phyloP scores from a whole-genome alignment of 1,140 invertebrate species.

The Drosophila pandora region DNA sequence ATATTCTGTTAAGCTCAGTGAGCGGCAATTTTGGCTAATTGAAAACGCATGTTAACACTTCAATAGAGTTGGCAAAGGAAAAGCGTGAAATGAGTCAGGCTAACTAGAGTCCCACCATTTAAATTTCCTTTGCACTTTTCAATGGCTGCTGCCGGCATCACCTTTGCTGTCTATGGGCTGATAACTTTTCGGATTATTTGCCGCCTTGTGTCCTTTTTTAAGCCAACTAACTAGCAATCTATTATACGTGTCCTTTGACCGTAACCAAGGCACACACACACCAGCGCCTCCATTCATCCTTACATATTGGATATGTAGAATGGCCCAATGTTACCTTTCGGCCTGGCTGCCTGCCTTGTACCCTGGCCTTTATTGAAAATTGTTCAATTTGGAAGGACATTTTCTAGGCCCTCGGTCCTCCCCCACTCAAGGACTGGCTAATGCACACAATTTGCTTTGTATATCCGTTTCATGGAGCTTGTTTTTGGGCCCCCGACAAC shows the following conservation, averaged over 20 bases:
- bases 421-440: slow-evolving; percentile 23
- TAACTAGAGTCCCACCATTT: slow-evolving; percentile 21
- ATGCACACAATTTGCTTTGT: slow-evolving; percentile 71
- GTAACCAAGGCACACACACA: slow-evolving; percentile 51
- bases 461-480: slow-evolving; percentile 32
- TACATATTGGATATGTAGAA: slow-evolving; percentile 26
- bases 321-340: slow-evolving; percentile 69
- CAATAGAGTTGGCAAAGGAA: slow-evolving; percentile 15
- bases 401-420: slow-evolving; percentile 13
- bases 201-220: slow-evolving; percentile 43
- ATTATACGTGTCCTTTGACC: slow-evolving; percentile 76
- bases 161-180: slow-evolving; percentile 36
- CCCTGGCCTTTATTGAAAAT: slow-evolving; percentile 61
- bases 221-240: slow-evolving; percentile 60
- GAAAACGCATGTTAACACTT: slow-evolving; percentile 68
- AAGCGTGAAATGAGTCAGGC: neutral
- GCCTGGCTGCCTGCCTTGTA: slow-evolving; percentile 51
- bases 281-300: neutral
- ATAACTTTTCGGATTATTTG: slow-evolving; percentile 55
- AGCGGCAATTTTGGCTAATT: slow-evolving; percentile 51
- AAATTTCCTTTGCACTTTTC: slow-evolving; percentile 5
- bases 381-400: slow-evolving; percentile 45
- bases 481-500: slow-evolving; percentile 31
- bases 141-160: slow-evolving; percentile 5
- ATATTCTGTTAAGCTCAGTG: neutral